Base-by-base conservation (phyloP, 2,797 vertebrate species). In the Moxostoma hubbsi region DNA sequence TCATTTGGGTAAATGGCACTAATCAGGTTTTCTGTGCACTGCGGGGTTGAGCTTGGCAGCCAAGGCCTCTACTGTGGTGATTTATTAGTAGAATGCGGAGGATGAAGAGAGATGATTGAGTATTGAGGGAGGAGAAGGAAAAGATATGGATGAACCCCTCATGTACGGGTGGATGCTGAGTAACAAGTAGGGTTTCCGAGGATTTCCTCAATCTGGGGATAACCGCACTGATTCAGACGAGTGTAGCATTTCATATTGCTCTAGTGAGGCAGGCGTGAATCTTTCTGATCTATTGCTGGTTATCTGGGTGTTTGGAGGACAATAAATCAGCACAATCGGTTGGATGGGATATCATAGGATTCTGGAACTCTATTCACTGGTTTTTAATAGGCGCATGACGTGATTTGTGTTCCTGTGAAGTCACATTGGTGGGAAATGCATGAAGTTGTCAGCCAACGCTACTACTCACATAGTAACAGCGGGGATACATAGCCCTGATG, bases 241-340 rank as follows among this genome's bases (percentile, higher is more conserved):
- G 75, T 81, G 83, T 75, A 61, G 63, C 69, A 67, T 58, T 74
- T 84, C 81, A 81, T 65, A 79, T 79, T 83, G 73, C 80, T 78
- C 73, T 61, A 72, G 66, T 65, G 62, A 82, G 73, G 74, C 55
- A 77, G 79, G 75, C 72, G 80, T 85, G 82, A 85, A 86, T 87
- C 77, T 81, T 63, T 71, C 64, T 88, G 86, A 88, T 86, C 83
- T 86, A 88, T 82, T 67, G 69, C 77, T 16, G 69, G 78, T 71
- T 74, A 62, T 73, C 76, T 58, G 80, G 77, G 82, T 81, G 79
- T 84, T 83, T 79, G 79, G 81, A 83, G 81, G 82, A 84, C 66
- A 67, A 82, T 88, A 86, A 85, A 88, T 86, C 85, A 85, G 62
- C 24, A 49, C 46, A 78, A 84, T 85, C 73, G 77, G 85, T 83